Evolutionary conservation across 37 sponge, comb jelly and placozoan species (phyloP), one percentile per base, ranked within the genome.

Genomic region (Aplysina aerophoba): DNA sequence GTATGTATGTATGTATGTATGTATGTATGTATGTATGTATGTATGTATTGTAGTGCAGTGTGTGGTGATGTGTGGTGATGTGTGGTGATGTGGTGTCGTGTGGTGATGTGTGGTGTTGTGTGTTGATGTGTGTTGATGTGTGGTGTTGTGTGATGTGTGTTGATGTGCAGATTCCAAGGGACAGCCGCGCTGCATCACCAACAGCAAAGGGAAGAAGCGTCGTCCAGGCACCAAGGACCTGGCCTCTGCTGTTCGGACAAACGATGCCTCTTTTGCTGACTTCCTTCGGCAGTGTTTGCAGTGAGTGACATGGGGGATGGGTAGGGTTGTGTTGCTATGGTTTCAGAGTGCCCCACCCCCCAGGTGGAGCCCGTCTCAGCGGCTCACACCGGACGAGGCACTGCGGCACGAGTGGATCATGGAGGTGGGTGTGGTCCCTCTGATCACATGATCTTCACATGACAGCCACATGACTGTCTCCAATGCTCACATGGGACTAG

Each of bases 361-460:
- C 31, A 80, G 87, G n/a, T 93, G 94, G 94, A 87, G 90, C 54
- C 91, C 94, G 6, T 79, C 64, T 8, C 61, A 80, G 27, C 56
- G 97, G 34, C 50, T 94, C 79, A 89, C 90, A 12, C 92, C 97
- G 36, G 94, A 91, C 12, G 90, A 92, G 15, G 97, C 91, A 17
- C 75, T 96, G 44, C 74, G 79, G n/a, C 97, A 96, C 84, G 82
- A 79, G 25, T 96, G 97, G 97, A 94, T 94, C 24, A 41, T 74
- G 20, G 90, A 91, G 83, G 95, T 94, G 37, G 78, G 90, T 22
- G 8, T 44, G 8, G 8, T 8, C 8, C 50, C 50, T 11, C n/a
- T n/a, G n/a, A n/a, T n/a, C n/a, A 44, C 50, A 44, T 3, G 50
- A n/a, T n/a, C n/a, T n/a, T 44, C 50, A 44, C 50, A 44, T 8